Base-by-base conservation (phyloP, 2,888 invertebrate species). In the Villa cingulata region DNA sequence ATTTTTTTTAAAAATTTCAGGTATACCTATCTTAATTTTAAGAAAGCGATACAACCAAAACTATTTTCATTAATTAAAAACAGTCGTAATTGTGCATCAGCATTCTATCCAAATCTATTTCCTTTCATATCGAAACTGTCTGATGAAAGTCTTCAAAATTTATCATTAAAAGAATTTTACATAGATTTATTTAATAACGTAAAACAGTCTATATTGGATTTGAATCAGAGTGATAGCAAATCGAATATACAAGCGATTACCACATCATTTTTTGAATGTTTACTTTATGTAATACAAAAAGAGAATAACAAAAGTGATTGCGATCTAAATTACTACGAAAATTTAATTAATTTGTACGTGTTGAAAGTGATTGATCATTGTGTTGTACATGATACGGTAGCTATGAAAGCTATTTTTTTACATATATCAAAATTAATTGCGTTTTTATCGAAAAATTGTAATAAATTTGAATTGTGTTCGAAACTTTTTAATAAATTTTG, bases 31-130 rank as follows among this genome's bases (percentile, higher is more conserved):
- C 71, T 88, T 5, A 86, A 81, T 59, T 73, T 84, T 43, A 80
- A 82, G 52, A 88, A 87, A 62, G 71, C 81, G 3, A 74, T 90
- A 34, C 65, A 83, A 49, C 81, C 83, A 1, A 83, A 83, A 65
- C 62, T 88, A n/a, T 78, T 76, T 65, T 70, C 72, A 42, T 68
- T 83, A 37, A 62, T 87, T 38, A 74, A 74, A 53, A 75, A 75
- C 58, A 89, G 86, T 1, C 77, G 83, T 70, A 86, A 86, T 23
- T 85, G 82, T 65, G 86, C 88, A 10, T 69, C 73, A 45, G 72
- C 77, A 9, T 75, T 90, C 55, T 81, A 79, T 50, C 83, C 83
- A 18, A 79, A 83, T 64, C 65, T 92, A 48, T 68, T 89, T 47
- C 87, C 88, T 12, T 72, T 92, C 51, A 62, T 92, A 42, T 83